Evolutionary conservation across 1,140 invertebrate genomes (phyloP).

Genomic region (Whitmania pigra): DNA sequence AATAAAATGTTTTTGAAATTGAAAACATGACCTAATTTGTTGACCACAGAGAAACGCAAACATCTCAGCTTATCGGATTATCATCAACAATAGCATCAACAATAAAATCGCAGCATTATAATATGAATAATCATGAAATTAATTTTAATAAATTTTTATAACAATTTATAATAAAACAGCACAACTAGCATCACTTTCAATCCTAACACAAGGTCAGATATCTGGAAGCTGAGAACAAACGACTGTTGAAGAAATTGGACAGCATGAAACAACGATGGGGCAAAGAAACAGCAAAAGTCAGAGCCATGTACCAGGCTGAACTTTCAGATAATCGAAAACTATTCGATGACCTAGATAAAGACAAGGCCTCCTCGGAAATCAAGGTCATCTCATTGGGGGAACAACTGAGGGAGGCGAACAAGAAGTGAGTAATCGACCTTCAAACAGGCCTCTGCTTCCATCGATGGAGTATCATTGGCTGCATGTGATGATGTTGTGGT

Average conservation of each 20-base stretch:
- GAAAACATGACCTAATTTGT: no score
- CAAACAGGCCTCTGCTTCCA: background rate
- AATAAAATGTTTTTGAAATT: no score
- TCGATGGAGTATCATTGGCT: no score
- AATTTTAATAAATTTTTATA: background rate
- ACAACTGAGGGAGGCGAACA: constrained; percentile 31
- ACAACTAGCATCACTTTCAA: background rate
- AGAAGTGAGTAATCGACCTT: constrained; percentile 32
- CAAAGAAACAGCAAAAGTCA: background rate
- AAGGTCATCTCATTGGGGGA: constrained; percentile 26
- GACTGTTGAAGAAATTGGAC: background rate
- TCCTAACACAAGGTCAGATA: constrained; percentile 2
- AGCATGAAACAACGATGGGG: background rate
- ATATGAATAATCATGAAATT: background rate
- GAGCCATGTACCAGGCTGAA: constrained; percentile 16
- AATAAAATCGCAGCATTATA: background rate
- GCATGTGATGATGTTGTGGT: no score
- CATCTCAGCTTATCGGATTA: background rate
- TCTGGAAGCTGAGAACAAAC: constrained; percentile 17
- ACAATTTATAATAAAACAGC: background rate
- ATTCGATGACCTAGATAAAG: constrained; percentile 24
- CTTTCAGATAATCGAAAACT: constrained; percentile 26
- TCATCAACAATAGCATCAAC: background rate
- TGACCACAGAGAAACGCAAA: background rate
- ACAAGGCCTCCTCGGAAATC: constrained; percentile 22